These are phyloP conservation scores for Prionailurus bengalensis DNA, from an alignment of 2,113 vertebrate species.

Conservation along the genomic window DNA sequence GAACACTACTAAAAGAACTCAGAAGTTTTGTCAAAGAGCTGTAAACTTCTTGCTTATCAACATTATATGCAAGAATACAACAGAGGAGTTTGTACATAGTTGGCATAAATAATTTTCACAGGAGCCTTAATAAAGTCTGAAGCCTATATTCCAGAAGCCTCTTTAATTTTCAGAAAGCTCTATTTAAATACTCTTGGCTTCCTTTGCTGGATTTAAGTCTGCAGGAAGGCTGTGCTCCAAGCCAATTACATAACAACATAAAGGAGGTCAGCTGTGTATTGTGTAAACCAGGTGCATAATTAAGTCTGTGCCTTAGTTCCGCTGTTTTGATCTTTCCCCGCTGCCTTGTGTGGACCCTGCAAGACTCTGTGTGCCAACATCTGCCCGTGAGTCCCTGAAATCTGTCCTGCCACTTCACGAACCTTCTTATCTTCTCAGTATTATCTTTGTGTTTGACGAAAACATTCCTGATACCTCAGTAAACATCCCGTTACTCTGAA, in stretches of 20 bases:
- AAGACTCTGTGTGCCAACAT: neutral
- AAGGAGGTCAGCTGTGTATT: constrained; percentile 5
- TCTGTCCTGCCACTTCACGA: constrained; percentile 27
- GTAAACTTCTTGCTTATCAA: neutral
- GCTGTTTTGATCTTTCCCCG: constrained; percentile 29
- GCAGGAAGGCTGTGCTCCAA: constrained; percentile 42
- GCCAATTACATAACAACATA: constrained; percentile 58
- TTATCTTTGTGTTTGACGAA: neutral
- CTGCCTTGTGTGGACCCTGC: neutral
- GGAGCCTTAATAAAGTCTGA: constrained; percentile 61
- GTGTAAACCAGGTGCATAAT: constrained; percentile 61
- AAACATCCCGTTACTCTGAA: neutral
- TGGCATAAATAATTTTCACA: constrained; percentile 60
- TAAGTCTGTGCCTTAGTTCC: constrained; percentile 23
- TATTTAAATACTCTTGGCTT: constrained; percentile 60
- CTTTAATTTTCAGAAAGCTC: constrained; percentile 53
- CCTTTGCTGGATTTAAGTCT: constrained; percentile 21
- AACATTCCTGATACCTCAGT: neutral
- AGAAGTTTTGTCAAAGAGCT: constrained; percentile 37
- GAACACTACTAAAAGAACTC: constrained; percentile 38
- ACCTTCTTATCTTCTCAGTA: neutral
- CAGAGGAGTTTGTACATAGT: constrained; percentile 13
- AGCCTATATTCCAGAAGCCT: constrained; percentile 11
- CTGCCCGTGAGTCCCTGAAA: constrained; percentile 49
- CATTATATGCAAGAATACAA: constrained; percentile 38